phyloP scores from a whole-genome alignment of 30 jellyfish, hydroid and myxozoan genomes.

The Aurelia sp. region DNA sequence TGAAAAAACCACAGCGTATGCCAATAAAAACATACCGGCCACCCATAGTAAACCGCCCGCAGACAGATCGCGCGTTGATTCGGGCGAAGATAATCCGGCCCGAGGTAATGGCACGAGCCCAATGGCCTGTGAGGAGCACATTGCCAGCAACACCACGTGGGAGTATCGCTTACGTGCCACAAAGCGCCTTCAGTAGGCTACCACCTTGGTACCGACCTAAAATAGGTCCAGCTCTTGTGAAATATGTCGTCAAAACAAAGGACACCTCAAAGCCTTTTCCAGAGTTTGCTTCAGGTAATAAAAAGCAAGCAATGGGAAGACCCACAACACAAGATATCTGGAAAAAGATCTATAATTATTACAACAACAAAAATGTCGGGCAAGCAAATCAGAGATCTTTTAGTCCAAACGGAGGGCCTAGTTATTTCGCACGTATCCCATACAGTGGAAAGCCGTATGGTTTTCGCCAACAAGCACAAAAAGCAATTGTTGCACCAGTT shows the following conservation, averaged over 20 bases:
- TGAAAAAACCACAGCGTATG: not conserved
- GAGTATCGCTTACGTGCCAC: constrained; percentile 54
- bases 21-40: constrained; percentile 11
- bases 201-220: constrained; percentile 85
- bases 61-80: constrained; percentile 91
- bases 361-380: constrained; percentile 44
- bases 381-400: constrained; percentile 2
- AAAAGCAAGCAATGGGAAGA: constrained; percentile 38
- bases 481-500: not conserved
- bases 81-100: constrained; percentile 84
- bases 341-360: constrained; percentile 62
- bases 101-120: not conserved
- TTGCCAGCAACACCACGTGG: constrained; percentile 28
- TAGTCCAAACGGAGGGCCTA: not conserved
- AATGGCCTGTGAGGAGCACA: constrained; percentile 20
- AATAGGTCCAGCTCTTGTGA: constrained; percentile 73
- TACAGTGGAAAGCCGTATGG: not conserved
- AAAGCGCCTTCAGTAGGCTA: constrained; percentile 56
- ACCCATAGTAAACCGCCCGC: constrained; percentile 74
- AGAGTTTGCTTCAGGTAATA: constrained; percentile 36
- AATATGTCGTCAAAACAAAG: constrained; percentile 51
- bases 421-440: not conserved
- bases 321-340: constrained; percentile 56
- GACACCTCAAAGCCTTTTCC: constrained; percentile 3
- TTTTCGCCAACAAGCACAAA: not conserved